phyloP scores from a whole-genome alignment of 1,140 invertebrate species.

The Phocides pigmalion region DNA sequence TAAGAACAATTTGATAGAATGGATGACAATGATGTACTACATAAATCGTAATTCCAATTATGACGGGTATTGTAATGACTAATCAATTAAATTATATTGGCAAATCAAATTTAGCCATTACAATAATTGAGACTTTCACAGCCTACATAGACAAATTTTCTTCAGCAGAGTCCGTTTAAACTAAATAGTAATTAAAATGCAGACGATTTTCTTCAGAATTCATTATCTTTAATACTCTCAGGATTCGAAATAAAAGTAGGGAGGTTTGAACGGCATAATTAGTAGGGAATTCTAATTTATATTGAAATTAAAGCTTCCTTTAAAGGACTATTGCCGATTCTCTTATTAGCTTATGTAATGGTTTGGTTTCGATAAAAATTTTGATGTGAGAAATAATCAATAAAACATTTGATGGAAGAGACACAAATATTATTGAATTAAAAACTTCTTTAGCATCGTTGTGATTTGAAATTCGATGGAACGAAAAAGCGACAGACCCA shows the following conservation, averaged over 20 bases:
- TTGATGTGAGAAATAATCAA: too few relatives aligned
- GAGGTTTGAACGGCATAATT: conserved; percentile 5
- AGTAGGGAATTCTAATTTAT: conserved; percentile 21
- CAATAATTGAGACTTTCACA: neutral
- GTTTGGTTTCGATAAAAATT: neutral
- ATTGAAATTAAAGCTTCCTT: conserved; percentile 12
- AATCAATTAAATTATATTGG: neutral
- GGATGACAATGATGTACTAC: too few relatives aligned
- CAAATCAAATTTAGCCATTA: neutral
- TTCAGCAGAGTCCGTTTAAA: neutral
- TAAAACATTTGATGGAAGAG: too few relatives aligned
- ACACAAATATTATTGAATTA: too few relatives aligned
- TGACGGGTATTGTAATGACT: too few relatives aligned
- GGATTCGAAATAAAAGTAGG: conserved; percentile 9
- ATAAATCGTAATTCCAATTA: too few relatives aligned
- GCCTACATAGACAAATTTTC: neutral
- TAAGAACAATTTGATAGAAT: too few relatives aligned
- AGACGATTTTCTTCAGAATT: conserved; percentile 12
- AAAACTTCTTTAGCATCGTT: too few relatives aligned
- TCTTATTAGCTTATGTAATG: neutral
- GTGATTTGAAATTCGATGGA: too few relatives aligned
- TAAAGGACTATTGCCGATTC: neutral
- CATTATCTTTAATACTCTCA: conserved; percentile 13
- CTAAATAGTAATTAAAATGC: conserved; percentile 23
- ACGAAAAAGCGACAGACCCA: too few relatives aligned